Evolutionary conservation across 2,113 vertebrate species (phyloP).

Genomic region (Microtus pennsylvanicus): DNA sequence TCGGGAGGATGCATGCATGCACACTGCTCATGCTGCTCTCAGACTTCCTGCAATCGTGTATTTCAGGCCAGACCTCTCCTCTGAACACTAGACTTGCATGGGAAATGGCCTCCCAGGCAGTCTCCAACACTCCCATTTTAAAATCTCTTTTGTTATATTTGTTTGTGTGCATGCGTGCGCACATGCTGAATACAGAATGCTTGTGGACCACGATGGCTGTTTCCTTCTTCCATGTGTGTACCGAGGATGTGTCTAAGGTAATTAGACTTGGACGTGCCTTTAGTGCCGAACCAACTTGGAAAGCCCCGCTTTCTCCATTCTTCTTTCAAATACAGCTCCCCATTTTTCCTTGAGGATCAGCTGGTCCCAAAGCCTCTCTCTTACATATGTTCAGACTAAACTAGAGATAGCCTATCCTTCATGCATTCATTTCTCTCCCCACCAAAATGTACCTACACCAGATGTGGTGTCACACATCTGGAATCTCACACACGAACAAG

Average conservation of each 20-base stretch:
- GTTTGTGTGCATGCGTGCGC: background rate
- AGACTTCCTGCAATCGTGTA: background rate
- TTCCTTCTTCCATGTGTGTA: background rate
- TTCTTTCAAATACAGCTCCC: background rate
- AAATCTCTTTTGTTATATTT: background rate
- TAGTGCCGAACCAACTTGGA: background rate
- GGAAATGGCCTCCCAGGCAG: background rate
- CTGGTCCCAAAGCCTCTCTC: background rate
- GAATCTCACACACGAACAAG: background rate
- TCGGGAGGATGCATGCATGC: background rate
- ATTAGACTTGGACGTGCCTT: background rate
- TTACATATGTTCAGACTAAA: background rate
- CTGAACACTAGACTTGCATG: background rate
- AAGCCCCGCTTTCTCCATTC: too few species aligned
- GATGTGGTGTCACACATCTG: background rate
- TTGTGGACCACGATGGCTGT: background rate
- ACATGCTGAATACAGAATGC: background rate
- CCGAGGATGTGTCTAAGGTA: background rate
- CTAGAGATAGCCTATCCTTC: background rate
- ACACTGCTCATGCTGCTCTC: background rate
- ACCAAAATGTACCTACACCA: background rate
- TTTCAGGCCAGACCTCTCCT: background rate
- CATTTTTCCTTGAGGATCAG: background rate
- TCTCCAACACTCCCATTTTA: background rate
- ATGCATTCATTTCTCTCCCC: background rate